phyloP scores from a whole-genome alignment of 2,888 invertebrate species.

The Cosmopolites sordidus region DNA sequence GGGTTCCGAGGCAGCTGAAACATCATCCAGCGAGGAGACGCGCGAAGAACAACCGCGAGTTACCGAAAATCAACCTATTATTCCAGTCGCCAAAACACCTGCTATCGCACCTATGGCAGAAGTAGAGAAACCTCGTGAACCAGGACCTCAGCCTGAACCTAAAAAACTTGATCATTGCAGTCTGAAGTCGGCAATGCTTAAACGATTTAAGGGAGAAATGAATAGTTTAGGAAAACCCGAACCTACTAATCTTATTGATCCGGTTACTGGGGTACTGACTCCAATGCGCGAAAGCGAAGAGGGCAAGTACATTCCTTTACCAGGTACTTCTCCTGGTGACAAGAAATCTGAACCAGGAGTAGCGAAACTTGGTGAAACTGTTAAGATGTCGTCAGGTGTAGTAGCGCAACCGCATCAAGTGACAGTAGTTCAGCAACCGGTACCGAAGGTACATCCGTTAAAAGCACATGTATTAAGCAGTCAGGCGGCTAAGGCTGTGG shows the following conservation, averaged over 20 bases:
- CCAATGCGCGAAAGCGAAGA: conserved; percentile 69
- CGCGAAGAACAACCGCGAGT: conserved; percentile 27
- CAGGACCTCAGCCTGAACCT: conserved; percentile 13
- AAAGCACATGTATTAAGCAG: conserved; percentile 61
- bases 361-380: conserved; percentile 1
- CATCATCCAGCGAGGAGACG: conserved; percentile 60
- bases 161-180: conserved; percentile 42
- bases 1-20: conserved; percentile 62
- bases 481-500: conserved; percentile 46
- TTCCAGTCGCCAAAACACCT: conserved; percentile 9
- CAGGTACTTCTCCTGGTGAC: conserved; percentile 33
- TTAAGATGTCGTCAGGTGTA: conserved; percentile 12
- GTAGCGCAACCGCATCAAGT: conserved; percentile 31
- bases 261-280: conserved; percentile 67
- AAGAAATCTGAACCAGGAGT: conserved; percentile 23
- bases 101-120: conserved; percentile 12
- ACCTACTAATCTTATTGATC: conserved; percentile 66
- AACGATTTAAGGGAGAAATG: conserved; percentile 45
- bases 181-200: conserved; percentile 45
- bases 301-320: conserved; percentile 61
- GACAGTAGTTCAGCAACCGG: conserved; percentile 33
- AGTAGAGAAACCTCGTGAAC: conserved; percentile 31
- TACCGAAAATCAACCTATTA: conserved; percentile 1
- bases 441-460: conserved; percentile 53
- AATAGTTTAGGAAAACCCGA: conserved; percentile 48